Conservation (phyloP, 2,797 vertebrate species). For the Cirrhinus molitorella region DNA sequence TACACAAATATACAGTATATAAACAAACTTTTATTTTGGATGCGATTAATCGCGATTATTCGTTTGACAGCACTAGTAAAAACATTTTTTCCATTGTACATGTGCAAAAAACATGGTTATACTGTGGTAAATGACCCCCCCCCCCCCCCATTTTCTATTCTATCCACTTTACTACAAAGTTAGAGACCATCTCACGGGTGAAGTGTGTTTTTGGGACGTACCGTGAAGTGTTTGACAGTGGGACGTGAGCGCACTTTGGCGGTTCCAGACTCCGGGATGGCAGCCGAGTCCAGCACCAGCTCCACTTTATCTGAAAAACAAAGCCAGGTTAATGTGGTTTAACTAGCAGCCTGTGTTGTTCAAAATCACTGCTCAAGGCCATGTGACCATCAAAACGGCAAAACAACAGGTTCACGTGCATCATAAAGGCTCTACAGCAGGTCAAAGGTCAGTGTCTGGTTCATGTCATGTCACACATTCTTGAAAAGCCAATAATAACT, state of each 20-base stretch:
- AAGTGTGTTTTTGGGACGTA: constrained; percentile 65
- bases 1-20: too few species aligned
- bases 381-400: background rate
- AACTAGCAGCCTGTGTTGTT: background rate
- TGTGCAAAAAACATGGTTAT: background rate
- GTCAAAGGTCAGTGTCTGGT: background rate
- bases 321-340: background rate
- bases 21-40: too few species aligned
- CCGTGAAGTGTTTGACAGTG: constrained; percentile 78
- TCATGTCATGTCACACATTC: background rate
- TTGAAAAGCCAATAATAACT: background rate
- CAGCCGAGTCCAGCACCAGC: constrained; percentile 66
- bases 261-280: constrained; percentile 76
- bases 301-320: constrained; percentile 72
- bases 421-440: background rate
- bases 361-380: background rate
- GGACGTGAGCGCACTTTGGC: constrained; percentile 82
- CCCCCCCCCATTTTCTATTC: background rate
- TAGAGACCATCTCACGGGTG: background rate
- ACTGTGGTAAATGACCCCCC: background rate
- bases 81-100: too few species aligned
- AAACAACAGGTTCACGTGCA: background rate
- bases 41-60: too few species aligned
- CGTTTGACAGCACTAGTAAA: too few species aligned
- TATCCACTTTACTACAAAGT: background rate